A percentile compares a stretch with the other conserved stretches of the same genome.
phyloP scores from a whole-genome alignment of 2,113 vertebrate genomes.

The Callipepla squamata region DNA sequence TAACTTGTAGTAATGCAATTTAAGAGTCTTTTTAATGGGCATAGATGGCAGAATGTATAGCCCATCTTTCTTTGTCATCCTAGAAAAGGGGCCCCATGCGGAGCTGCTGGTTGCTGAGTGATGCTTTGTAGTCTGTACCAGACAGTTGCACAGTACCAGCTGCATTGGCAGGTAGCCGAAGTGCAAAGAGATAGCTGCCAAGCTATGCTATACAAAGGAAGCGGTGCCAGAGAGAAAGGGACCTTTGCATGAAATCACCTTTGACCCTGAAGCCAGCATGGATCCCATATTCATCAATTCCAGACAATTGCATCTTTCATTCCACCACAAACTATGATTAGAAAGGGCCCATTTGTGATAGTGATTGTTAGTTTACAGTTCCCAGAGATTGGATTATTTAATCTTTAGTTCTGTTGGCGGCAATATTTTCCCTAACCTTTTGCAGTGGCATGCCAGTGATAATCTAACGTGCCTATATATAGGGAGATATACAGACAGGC shows the following conservation, averaged over 20 bases:
- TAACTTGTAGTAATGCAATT: constrained; percentile 82
- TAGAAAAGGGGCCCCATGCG: constrained; percentile 83
- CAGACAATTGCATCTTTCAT: constrained; percentile 95
- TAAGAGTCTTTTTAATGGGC: constrained; percentile 80
- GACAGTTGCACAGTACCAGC: constrained; percentile 88
- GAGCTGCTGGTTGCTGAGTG: constrained; percentile 87
- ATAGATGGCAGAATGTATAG: constrained; percentile 80
- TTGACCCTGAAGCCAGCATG: constrained; percentile 86
- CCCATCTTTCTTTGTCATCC: constrained; percentile 87
- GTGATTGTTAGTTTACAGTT: constrained; percentile 76
- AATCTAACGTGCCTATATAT: constrained; percentile 63
- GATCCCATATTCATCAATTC: constrained; percentile 90
- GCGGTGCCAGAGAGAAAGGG: constrained; percentile 85
- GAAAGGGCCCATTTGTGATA: constrained; percentile 75
- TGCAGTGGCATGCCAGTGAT: constrained; percentile 57
- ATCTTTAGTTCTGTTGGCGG: constrained; percentile 72
- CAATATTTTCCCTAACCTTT: constrained; percentile 75
- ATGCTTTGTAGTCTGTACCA: constrained; percentile 87
- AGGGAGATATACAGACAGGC: background rate
- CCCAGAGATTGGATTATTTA: constrained; percentile 73
- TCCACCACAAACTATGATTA: constrained; percentile 83
- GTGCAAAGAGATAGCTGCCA: constrained; percentile 86
- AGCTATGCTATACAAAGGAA: constrained; percentile 86
- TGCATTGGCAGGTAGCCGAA: constrained; percentile 92
- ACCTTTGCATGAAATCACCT: constrained; percentile 85